Base-by-base conservation (phyloP, 2,113 vertebrate genomes). In the Psilopogon haemacephalus region DNA sequence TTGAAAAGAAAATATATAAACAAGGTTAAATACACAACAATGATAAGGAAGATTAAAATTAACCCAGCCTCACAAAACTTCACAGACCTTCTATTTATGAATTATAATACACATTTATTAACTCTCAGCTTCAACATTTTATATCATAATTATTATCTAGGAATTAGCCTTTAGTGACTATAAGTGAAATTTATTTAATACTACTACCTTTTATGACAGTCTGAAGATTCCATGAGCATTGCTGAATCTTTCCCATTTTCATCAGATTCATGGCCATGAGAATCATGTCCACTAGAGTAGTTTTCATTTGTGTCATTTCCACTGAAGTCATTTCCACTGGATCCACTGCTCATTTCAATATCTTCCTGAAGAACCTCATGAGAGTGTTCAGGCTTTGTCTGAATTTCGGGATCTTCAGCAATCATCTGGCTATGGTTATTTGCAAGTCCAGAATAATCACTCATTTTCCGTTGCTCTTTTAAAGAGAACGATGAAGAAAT, bases 261-360 rank as follows among this genome's bases (percentile, higher is more conserved):
- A 17, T 97, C 96, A 8, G 98, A 98, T 72, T 98, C 98, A 21
- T 98, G 98, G 71, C 97, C 98, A 46, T 97, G 98, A 11, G 98
- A 99, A 63, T 98, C 98, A 55, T 96, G 98, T 8, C 98, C 98
- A 4, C 95, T 96, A 0, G 97, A 98, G 84, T 98, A 54, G 69
- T 98, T 98, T 64, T 97, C 97, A 19, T 74, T 93, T 38, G 96
- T 76, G 50, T 97, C 98, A 14, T 98, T 98, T 17, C 98, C 97
- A 68, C 98, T 98, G 84, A 98, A 98, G 72, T 98, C 98, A 15
- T 98, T 98, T 8, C 98, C 98, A 15, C 98, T 98, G 1, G 98
- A 98, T 73, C 98, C 97, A 15, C 98, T 98, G 90, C 98, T 98
- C 98, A 98, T 99, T 89, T 99, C 98, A 72, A 98, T 96, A 11